A percentile compares a stretch with the other conserved stretches of the same genome.
Evolutionary conservation across 2,797 vertebrate species (phyloP).

Genomic region (Lagorchestes hirsutus): DNA sequence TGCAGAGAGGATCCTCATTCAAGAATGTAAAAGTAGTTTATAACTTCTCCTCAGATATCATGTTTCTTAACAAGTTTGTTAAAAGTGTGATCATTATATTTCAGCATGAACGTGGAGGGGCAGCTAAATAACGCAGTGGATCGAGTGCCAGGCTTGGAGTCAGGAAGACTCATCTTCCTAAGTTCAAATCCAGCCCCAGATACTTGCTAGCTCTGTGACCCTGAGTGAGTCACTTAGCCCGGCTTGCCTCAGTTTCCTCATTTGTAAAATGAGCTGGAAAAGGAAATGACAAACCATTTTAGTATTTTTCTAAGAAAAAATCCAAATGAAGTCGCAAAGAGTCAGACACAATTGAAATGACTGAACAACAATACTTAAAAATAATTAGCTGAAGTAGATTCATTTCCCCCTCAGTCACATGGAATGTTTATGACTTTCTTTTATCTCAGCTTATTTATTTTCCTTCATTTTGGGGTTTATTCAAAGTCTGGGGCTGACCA

Average conservation of each 20-base stretch:
- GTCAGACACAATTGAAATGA: neutral
- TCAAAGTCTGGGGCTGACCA: neutral
- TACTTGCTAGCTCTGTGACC: neutral
- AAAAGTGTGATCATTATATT: neutral
- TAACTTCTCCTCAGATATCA: neutral
- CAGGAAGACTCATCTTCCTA: neutral
- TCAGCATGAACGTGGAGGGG: neutral
- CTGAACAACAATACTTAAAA: neutral
- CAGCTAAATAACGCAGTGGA: neutral
- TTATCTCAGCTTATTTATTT: conserved; percentile 66
- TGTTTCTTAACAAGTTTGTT: conserved; percentile 31
- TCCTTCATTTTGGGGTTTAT: conserved; percentile 50
- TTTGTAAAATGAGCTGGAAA: neutral
- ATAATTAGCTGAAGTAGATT: conserved; percentile 25
- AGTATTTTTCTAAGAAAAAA: neutral
- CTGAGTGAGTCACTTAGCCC: neutral
- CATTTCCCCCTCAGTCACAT: conserved; percentile 28
- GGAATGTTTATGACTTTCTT: neutral
- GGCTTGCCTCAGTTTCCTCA: neutral
- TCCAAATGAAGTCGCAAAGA: neutral
- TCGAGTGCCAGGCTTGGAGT: neutral
- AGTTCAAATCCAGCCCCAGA: neutral
- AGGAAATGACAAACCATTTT: neutral
- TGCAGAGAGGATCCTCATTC: neutral
- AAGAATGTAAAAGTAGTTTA: conserved; percentile 23